Percentiles rank a stretch among this genome's conserved stretches.
Evolutionary conservation across 2,797 vertebrate genomes (phyloP).

Genomic region (Onychomys torridus): DNA sequence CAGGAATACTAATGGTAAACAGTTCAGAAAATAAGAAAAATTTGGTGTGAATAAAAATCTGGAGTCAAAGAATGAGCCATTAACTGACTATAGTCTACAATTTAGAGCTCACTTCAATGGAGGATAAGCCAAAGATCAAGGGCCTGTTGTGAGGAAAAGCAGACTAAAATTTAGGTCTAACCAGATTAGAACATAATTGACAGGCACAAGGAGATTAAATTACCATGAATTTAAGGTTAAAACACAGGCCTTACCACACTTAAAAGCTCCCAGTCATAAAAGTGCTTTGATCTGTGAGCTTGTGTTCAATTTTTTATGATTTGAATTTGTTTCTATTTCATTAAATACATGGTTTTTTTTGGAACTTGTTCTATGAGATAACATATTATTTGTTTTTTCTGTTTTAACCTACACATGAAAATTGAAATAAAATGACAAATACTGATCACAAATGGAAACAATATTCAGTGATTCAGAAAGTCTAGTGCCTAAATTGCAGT

Average conservation of each 20-base stretch:
- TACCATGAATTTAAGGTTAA: not conserved
- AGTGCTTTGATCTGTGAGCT: not conserved
- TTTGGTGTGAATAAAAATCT: not conserved
- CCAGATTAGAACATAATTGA: not conserved
- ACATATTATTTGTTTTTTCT: constrained; percentile 2
- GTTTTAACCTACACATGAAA: not conserved
- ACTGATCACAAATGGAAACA: not conserved
- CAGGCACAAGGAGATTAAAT: not conserved
- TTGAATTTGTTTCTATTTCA: constrained; percentile 8
- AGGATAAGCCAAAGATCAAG: not conserved
- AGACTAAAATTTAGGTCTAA: not conserved
- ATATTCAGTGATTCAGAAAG: not conserved
- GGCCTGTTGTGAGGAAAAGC: not conserved
- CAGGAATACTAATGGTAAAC: not conserved
- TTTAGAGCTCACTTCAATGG: not conserved
- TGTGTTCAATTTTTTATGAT: not conserved
- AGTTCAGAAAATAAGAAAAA: not conserved
- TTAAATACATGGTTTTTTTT: not conserved
- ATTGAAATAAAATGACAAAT: constrained; percentile 20
- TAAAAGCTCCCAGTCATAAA: not conserved
- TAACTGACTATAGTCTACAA: not conserved
- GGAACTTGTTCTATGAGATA: not conserved
- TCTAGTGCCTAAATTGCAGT: not conserved
- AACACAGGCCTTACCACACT: not conserved
- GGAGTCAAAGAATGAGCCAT: not conserved